These are phyloP conservation scores for Yoshiicerus persimilis DNA, from an alignment of 1,140 invertebrate species.

Conservation along the genomic window DNA sequence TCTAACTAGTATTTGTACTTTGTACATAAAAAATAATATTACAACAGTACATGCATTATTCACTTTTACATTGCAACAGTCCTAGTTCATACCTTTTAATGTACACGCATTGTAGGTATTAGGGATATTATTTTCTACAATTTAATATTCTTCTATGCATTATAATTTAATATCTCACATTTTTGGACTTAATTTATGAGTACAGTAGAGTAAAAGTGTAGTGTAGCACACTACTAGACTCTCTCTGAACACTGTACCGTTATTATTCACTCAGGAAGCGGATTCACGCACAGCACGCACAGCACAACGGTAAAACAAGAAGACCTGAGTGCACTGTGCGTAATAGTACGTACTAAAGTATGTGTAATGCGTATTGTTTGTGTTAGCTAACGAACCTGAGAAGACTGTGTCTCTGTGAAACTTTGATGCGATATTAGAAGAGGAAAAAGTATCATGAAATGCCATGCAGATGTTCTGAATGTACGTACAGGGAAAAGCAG, in stretches of 20 bases:
- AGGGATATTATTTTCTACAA: no score
- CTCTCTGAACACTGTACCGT: background rate
- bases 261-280: background rate
- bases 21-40: background rate
- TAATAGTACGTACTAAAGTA: background rate
- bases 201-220: background rate
- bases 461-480: background rate
- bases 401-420: background rate
- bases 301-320: background rate
- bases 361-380: background rate
- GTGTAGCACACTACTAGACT: background rate
- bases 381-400: background rate
- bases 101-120: no score
- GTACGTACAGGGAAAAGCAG: background rate
- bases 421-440: background rate
- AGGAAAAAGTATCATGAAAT: background rate
- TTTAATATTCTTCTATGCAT: background rate
- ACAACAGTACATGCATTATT: background rate
- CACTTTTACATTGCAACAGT: background rate
- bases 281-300: slow-evolving; percentile 9
- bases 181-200: background rate
- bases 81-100: no score
- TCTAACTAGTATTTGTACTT: background rate
- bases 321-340: background rate
- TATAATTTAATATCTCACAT: background rate